These are phyloP conservation scores for Lathamus discolor DNA, from an alignment of 2,113 vertebrate genomes.

Conservation along the genomic window DNA sequence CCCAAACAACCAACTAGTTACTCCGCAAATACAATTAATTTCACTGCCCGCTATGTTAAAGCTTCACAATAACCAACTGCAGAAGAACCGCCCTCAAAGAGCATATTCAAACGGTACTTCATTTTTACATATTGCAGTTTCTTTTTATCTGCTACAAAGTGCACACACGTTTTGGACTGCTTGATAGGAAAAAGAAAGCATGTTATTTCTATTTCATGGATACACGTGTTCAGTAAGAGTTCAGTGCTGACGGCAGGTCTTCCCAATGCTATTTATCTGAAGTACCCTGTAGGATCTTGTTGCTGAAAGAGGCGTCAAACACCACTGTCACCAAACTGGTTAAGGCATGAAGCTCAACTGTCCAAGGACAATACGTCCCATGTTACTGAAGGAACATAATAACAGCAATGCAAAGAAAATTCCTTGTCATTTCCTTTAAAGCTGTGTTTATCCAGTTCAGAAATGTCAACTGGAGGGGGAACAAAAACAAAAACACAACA, in stretches of 20 bases:
- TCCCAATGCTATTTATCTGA: neutral
- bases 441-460: neutral
- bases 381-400: fast-evolving
- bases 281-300: neutral
- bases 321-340: neutral
- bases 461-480: neutral
- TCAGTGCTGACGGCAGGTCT: neutral
- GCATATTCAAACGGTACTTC: neutral
- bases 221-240: neutral
- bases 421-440: neutral
- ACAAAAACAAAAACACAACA: neutral
- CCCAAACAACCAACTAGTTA: neutral
- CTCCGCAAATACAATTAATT: neutral
- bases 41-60: neutral
- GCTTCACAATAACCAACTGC: neutral
- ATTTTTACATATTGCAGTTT: neutral
- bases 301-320: neutral
- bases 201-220: neutral
- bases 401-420: neutral
- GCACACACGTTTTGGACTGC: neutral
- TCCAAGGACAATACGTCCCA: neutral
- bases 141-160: neutral
- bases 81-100: neutral
- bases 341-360: neutral
- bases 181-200: neutral